Evolutionary conservation across 2,797 vertebrate species (phyloP), one percentile per base, ranked within the genome.

Genomic region (Distichodus sexfasciatus): DNA sequence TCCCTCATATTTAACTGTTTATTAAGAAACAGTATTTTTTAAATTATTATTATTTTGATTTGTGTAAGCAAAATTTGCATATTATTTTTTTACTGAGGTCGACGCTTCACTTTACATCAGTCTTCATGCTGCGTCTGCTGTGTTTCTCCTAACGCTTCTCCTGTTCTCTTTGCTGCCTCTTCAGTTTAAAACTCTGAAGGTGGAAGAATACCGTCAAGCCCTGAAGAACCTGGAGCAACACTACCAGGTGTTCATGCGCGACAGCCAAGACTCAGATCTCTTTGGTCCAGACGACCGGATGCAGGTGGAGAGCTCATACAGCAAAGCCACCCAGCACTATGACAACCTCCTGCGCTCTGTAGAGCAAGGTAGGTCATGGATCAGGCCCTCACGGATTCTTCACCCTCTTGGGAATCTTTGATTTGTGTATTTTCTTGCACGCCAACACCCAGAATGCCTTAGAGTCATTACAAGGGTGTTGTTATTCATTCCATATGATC

Each of bases 171-270:
- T n/a, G n/a, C n/a, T n/a, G n/a, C n/a, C n/a, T n/a, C n/a, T n/a
- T 19, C 77, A 96, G 96, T 96, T 98, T 72, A 94, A 94, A 80
- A 92, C 91, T 0, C 72, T 96, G 87, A 87, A 89, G 29, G 89
- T 90, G 0, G 95, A 98, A 73, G 96, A 98, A 67, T 93, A 94
- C 84, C 90, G 91, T 0, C 90, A 92, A 79, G 84, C 89, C 0
- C 86, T 98, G 62, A 89, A 88, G 71, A 94, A 87, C 84, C 87
- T 98, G 81, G 95, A 98, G 82, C 78, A 70, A 5, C 94, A 96
- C 85, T 96, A 95, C 86, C 94, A 96, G 88, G 90, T 93, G 74
- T 98, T 97, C 87, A 82, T 98, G 80, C 83, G 89, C 0, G 91
- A 94, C 83, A 96, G 95, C 76, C 94, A 93, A 85, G 95, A 96